Evolutionary conservation across 2,888 invertebrate species (phyloP).

Genomic region (Aleiodes alternator): DNA sequence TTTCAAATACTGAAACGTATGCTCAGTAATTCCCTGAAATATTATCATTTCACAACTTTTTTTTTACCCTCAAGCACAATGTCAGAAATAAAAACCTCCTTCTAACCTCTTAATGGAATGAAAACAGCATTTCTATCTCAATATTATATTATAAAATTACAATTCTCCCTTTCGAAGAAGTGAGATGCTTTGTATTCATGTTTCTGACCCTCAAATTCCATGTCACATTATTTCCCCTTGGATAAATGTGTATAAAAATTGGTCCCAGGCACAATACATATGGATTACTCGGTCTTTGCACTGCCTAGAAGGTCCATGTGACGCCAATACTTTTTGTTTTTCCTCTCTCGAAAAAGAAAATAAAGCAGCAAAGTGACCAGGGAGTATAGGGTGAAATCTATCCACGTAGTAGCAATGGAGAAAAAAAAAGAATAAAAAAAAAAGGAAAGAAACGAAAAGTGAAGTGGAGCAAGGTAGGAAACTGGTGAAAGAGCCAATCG

Average conservation of each 20-base stretch:
- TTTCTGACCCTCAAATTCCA: background rate
- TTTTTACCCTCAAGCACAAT: too few relatives aligned
- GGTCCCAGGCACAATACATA: background rate
- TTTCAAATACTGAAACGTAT: too few relatives aligned
- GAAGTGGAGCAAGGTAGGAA: too few relatives aligned
- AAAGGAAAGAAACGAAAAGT: background rate
- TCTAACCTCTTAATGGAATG: too few relatives aligned
- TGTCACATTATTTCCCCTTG: background rate
- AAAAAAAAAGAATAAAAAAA: background rate
- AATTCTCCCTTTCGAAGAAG: too few relatives aligned
- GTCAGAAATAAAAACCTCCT: too few relatives aligned
- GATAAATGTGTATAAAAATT: too few relatives aligned
- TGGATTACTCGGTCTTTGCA: constrained; percentile 23
- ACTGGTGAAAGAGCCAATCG: constrained; percentile 6
- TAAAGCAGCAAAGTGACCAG: constrained; percentile 7
- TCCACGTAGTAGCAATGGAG: constrained; percentile 15
- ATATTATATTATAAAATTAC: too few relatives aligned
- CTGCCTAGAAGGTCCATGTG: constrained; percentile 11
- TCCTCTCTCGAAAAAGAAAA: background rate
- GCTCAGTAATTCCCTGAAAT: too few relatives aligned
- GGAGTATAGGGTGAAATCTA: constrained; percentile 1
- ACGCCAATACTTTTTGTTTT: background rate
- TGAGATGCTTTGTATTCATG: background rate
- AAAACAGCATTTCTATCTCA: too few relatives aligned
- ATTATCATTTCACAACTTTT: too few relatives aligned